A percentile compares a stretch with the other conserved stretches of the same genome.
Conservation (phyloP, 1,140 invertebrate genomes). For the Penaeus indicus region DNA sequence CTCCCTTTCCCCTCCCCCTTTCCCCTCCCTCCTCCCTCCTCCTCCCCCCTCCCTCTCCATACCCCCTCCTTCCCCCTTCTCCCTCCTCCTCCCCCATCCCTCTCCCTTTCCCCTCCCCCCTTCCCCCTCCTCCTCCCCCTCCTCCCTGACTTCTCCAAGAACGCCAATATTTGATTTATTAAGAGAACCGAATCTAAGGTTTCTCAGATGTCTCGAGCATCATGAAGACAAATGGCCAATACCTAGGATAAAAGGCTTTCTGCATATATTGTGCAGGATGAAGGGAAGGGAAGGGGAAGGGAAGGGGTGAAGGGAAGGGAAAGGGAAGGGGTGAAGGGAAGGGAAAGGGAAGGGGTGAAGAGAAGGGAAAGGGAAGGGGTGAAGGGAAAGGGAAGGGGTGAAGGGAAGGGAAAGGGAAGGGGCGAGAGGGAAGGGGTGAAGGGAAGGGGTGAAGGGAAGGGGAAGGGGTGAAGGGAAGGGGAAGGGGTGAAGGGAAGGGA, state of each 20-base stretch:
- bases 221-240: conserved; percentile 43
- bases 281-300: not conserved
- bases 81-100: too few relatives aligned
- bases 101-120: not conserved
- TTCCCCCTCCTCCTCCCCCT: not conserved
- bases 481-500: too few relatives aligned
- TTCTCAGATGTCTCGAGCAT: conserved; percentile 35
- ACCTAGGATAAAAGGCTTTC: conserved; percentile 27
- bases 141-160: not conserved
- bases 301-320: not conserved
- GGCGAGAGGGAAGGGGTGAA: too few relatives aligned
- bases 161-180: conserved; percentile 49
- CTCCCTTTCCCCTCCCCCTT: not conserved
- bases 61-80: not conserved
- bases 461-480: too few relatives aligned
- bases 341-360: too few relatives aligned
- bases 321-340: not conserved
- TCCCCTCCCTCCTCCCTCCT: not conserved
- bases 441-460: too few relatives aligned
- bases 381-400: too few relatives aligned
- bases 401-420: too few relatives aligned
- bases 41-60: not conserved
- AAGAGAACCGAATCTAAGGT: conserved; percentile 36
- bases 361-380: too few relatives aligned
- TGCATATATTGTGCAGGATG: conserved; percentile 31